These are phyloP conservation scores for Orchesella cincta DNA, from an alignment of 1,140 invertebrate species.

Conservation along the genomic window DNA sequence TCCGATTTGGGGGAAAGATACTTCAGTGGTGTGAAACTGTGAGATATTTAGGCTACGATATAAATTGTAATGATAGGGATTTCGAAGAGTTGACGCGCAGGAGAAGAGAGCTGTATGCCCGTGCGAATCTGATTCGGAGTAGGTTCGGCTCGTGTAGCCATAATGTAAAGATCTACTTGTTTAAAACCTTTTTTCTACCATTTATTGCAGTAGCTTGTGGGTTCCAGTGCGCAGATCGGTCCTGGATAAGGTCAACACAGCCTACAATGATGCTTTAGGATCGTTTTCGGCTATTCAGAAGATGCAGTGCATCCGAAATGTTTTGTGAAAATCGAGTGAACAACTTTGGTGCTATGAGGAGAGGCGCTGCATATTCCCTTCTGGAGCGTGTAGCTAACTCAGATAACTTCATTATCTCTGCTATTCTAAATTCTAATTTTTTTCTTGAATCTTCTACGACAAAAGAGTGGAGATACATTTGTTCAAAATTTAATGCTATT, in stretches of 20 bases:
- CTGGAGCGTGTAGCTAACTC: no score
- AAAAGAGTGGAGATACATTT: no score
- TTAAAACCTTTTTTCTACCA: neutral
- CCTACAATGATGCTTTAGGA: slow-evolving; percentile 13
- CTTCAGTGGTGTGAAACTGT: neutral
- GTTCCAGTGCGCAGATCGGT: neutral
- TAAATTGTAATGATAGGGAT: neutral
- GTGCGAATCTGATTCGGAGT: neutral
- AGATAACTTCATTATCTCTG: no score
- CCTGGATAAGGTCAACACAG: neutral
- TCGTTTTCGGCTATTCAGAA: neutral
- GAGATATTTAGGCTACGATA: neutral
- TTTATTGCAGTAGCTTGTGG: neutral
- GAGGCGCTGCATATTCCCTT: no score
- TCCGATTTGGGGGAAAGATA: neutral
- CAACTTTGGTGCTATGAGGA: neutral
- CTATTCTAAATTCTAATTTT: no score
- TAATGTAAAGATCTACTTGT: neutral
- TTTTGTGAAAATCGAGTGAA: neutral
- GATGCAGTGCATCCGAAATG: neutral
- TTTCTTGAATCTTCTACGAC: no score
- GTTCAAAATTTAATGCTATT: no score
- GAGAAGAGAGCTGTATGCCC: neutral
- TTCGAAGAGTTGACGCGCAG: neutral
- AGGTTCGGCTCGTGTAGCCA: neutral